A percentile compares a stretch with the other conserved stretches of the same genome.
These are phyloP conservation scores for Percopsis omiscomaycus DNA, from an alignment of 2,797 vertebrate species.

Conservation along the genomic window DNA sequence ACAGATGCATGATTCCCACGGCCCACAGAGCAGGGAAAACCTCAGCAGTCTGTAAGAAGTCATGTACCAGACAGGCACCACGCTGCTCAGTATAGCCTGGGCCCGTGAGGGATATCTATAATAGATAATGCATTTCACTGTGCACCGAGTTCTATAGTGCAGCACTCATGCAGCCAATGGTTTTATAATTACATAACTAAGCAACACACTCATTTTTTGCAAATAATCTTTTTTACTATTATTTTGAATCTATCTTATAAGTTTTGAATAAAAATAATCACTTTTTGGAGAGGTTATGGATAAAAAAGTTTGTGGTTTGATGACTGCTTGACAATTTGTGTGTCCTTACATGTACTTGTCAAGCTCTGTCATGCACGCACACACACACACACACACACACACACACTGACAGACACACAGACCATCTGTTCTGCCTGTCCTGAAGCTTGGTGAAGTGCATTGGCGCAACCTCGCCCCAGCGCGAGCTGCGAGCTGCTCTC, in stretches of 20 bases:
- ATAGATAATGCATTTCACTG: constrained; percentile 45
- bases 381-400: constrained; percentile 2
- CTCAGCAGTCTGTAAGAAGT: no score
- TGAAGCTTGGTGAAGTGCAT: constrained; percentile 35
- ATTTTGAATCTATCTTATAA: not conserved
- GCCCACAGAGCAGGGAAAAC: no score
- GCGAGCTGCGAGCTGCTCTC: constrained; percentile 5
- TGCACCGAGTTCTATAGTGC: constrained; percentile 16
- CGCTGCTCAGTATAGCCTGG: no score
- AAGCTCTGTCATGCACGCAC: not conserved
- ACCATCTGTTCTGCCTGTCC: constrained; percentile 41
- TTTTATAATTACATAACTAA: constrained; percentile 56
- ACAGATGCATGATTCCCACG: no score
- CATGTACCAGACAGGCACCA: no score
- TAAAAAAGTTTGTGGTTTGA: no score
- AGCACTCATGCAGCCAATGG: constrained; percentile 37
- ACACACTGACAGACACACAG: constrained; percentile 28
- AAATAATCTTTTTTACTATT: no score
- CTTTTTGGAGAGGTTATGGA: no score
- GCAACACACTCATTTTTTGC: no score
- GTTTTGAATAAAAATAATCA: no score
- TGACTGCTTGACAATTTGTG: constrained; percentile 15
- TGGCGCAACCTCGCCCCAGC: constrained; percentile 37
- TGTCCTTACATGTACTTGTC: constrained; percentile 7
- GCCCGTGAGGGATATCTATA: constrained; percentile 40